These are phyloP conservation scores for Callimico goeldii DNA, from an alignment of 2,797 vertebrate species.

Conservation along the genomic window DNA sequence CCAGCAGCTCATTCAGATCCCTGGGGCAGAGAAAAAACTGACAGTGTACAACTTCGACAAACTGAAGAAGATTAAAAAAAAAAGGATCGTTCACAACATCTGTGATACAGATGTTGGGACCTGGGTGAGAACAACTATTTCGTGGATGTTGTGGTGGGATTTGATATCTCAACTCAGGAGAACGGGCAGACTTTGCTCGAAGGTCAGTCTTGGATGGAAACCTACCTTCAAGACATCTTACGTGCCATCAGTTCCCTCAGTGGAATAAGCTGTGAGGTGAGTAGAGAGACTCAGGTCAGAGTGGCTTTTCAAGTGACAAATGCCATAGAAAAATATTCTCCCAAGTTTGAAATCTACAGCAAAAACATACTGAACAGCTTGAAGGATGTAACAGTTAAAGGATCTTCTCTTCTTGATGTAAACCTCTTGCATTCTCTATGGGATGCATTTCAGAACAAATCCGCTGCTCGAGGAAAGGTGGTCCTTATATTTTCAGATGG, in stretches of 20 bases:
- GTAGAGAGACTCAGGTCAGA: conserved; percentile 77
- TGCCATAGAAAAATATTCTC: conserved; percentile 52
- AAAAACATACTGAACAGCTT: conserved; percentile 75
- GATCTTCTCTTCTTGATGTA: conserved; percentile 69
- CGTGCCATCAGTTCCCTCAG: conserved; percentile 71
- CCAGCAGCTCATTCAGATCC: conserved; percentile 78
- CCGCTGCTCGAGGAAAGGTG: conserved; percentile 78
- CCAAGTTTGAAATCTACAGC: conserved; percentile 81
- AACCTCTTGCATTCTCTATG: conserved; percentile 79
- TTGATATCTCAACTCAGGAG: conserved; percentile 81
- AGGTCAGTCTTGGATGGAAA: conserved; percentile 76
- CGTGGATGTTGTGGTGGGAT: conserved; percentile 82
- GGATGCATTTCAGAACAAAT: conserved; percentile 77
- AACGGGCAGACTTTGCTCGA: conserved; percentile 71
- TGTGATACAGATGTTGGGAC: conserved; percentile 30
- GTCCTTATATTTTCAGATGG: conserved; percentile 83
- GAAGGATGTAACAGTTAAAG: conserved; percentile 49
- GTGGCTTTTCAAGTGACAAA: conserved; percentile 82
- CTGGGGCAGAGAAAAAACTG: conserved; percentile 73
- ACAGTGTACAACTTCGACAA: conserved; percentile 64
- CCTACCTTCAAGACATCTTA: conserved; percentile 75
- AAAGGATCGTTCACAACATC: conserved; percentile 77
- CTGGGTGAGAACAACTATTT: conserved; percentile 67
- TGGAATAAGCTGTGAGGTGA: conserved; percentile 78
- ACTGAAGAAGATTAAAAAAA: conserved; percentile 69